Evolutionary conservation across 2,797 vertebrate genomes (phyloP).

Genomic region (Alcedo atthis): DNA sequence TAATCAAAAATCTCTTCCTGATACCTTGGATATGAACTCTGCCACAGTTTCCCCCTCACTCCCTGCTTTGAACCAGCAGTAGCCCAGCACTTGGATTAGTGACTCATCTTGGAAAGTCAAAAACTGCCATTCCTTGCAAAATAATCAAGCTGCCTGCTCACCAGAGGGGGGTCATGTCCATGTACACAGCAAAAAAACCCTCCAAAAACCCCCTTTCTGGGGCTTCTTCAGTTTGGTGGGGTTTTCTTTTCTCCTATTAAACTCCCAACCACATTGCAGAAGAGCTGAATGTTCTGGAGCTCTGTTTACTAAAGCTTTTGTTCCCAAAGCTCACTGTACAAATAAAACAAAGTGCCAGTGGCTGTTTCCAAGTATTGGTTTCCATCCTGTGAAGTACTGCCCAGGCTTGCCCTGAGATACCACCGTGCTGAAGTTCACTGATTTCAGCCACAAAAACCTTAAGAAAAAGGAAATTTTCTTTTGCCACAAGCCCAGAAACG

Average conservation of each 20-base stretch:
- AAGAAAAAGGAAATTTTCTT: neutral
- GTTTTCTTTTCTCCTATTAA: neutral
- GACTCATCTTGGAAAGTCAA: neutral
- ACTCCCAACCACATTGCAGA: neutral
- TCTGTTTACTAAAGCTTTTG: neutral
- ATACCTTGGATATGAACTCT: neutral
- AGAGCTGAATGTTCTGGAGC: neutral
- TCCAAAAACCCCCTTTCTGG: neutral
- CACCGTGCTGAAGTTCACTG: neutral
- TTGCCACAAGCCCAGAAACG: neutral
- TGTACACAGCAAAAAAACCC: neutral
- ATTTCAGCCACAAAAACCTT: fast-evolving
- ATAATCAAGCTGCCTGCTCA: neutral
- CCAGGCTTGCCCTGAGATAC: neutral
- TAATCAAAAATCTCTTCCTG: neutral
- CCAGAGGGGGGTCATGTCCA: neutral
- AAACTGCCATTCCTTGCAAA: neutral
- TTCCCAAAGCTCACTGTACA: neutral
- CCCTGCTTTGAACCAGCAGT: neutral
- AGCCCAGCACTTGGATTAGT: neutral
- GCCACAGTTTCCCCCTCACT: neutral
- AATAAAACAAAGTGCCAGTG: neutral
- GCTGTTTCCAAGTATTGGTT: neutral
- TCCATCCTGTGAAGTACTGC: neutral
- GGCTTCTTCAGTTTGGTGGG: neutral